Evolutionary conservation across 2,113 vertebrate genomes (phyloP), one percentile per base, ranked within the genome.

Genomic region (Pagrus major): DNA sequence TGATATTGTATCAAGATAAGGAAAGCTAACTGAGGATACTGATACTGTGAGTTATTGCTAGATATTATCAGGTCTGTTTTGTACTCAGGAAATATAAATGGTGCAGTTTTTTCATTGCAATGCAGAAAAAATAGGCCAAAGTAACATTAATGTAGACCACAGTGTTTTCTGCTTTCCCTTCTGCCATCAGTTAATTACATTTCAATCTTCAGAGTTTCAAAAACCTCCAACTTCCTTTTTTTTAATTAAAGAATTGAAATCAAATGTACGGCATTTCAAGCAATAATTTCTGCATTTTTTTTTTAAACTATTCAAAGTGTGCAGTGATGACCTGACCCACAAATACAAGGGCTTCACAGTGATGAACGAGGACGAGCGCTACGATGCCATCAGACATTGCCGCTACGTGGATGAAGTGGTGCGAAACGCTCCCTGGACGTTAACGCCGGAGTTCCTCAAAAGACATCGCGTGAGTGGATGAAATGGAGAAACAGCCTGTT

Each of bases 321-420:
- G 98, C 95, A 99, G 97, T 9, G 98, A 99, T 37, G 97, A 98
- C 74, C 95, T 99, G 56, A 99, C 98, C 1, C 97, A 99, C 93
- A 97, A 96, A 92, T 96, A 97, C 90, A 99, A 99, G 91, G 98
- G 98, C 90, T 99, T 99, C 95, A 99, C 98, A 0, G 98, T 99
- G 74, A 99, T 99, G 98, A 99, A 97, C 0, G 98, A 99, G 27
- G 97, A 95, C 0, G 98, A 99, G 80, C 96, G 98, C 47, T 99
- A 99, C 0, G 98, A 99, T 0, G 97, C 98, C 0, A 93, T 99
- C 64, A 96, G 95, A 86, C 98, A 99, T 81, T 99, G 98, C 85
- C 97, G 98, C 89, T 99, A 99, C 0, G 98, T 99, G 86, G 98
- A 99, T 0, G 98, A 99, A 90, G 96, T 99, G 70, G 97, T 98